Percentiles rank a stretch among this genome's conserved stretches.
phyloP scores from a whole-genome alignment of 2,113 vertebrate genomes.

The Catharus fuscescens region DNA sequence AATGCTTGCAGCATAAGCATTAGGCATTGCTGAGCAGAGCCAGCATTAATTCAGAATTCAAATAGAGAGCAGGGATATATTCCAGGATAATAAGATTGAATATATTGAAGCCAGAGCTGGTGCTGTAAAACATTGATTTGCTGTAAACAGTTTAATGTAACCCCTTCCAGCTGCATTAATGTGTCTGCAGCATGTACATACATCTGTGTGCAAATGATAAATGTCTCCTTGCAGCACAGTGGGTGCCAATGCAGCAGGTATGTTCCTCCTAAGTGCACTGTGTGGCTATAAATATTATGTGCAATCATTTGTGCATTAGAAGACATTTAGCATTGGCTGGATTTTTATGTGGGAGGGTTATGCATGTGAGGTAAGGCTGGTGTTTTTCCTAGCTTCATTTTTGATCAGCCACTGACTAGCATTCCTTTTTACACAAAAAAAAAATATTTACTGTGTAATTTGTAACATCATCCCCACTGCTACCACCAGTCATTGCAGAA shows the following conservation, averaged over 20 bases:
- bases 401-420: not conserved
- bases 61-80: not conserved
- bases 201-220: not conserved
- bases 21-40: constrained; percentile 1
- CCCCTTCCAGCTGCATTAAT: constrained; percentile 26
- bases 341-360: not conserved
- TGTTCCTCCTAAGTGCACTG: not conserved
- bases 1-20: constrained; percentile 1
- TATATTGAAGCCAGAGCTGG: not conserved
- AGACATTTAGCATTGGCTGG: not conserved
- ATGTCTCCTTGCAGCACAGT: not conserved
- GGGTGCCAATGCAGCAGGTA: not conserved
- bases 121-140: constrained; percentile 30
- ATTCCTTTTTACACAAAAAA: not conserved
- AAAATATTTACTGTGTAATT: not conserved
- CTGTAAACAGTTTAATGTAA: constrained; percentile 23
- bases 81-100: not conserved
- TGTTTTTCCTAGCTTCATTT: not conserved
- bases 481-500: not conserved
- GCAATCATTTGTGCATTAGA: not conserved
- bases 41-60: constrained; percentile 24
- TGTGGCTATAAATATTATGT: not conserved
- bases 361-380: not conserved
- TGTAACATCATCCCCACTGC: not conserved
- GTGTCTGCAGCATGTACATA: not conserved